phyloP scores from a whole-genome alignment of 2,888 invertebrate genomes.

The Eristalis pertinax region DNA sequence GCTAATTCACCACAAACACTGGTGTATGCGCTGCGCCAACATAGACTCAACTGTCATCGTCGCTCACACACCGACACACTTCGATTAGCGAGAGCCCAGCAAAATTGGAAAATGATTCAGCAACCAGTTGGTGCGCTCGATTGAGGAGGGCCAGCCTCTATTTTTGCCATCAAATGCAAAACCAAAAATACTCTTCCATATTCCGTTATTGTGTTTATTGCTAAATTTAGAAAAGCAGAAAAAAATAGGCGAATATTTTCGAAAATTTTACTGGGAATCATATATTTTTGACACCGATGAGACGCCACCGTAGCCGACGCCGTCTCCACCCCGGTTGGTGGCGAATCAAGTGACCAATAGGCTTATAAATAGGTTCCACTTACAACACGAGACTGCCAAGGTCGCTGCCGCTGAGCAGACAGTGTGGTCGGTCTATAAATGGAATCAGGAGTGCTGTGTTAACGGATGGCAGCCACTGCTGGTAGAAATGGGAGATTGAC shows the following conservation, averaged over 20 bases:
- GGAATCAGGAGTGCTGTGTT: not conserved
- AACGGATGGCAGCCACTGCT: not conserved
- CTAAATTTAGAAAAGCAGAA: constrained; percentile 46
- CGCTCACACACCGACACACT: not conserved
- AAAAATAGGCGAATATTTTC: constrained; percentile 8
- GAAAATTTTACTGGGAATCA: constrained; percentile 37
- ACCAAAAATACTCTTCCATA: constrained; percentile 5
- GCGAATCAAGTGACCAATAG: constrained; percentile 49
- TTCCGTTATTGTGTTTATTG: constrained; percentile 32
- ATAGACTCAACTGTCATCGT: not conserved
- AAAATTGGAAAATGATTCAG: not conserved
- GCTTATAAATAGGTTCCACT: constrained; percentile 48
- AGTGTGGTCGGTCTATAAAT: not conserved
- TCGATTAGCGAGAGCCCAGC: not conserved
- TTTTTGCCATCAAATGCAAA: not conserved
- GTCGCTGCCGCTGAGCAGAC: not conserved
- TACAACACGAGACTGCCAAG: not conserved
- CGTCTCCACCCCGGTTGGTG: not conserved
- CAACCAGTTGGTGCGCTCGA: not conserved
- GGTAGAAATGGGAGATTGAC: not conserved
- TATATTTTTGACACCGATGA: constrained; percentile 24
- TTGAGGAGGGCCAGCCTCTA: not conserved
- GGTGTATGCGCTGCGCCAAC: not conserved
- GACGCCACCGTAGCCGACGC: not conserved
- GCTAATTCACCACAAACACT: constrained; percentile 32